phyloP scores from a whole-genome alignment of 1,140 invertebrate genomes.

The Lethrus apterus region DNA sequence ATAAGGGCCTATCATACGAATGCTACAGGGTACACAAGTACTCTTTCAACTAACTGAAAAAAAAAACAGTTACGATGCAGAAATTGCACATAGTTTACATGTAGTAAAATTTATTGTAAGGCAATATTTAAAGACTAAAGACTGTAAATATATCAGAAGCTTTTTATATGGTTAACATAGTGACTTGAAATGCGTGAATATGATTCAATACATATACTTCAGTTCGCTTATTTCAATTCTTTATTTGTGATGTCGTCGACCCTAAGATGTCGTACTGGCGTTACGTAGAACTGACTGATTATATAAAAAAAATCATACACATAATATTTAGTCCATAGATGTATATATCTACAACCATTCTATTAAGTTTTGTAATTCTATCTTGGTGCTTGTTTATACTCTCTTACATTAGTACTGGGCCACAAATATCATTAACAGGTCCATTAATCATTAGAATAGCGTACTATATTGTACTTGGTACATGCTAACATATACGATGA shows the following conservation, averaged over 20 bases:
- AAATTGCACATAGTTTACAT: conserved; percentile 20
- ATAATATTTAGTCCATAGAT: conserved; percentile 27
- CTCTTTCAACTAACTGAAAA: conserved; percentile 16
- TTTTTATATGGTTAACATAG: conserved; percentile 38
- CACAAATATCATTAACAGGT: conserved; percentile 20
- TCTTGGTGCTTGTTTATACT: conserved; percentile 33
- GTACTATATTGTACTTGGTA: conserved; percentile 17
- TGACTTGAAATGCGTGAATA: neutral
- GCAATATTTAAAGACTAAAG: conserved; percentile 29
- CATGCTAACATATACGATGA: conserved; percentile 6
- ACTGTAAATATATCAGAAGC: conserved; percentile 39
- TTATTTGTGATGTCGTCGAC: conserved; percentile 8
- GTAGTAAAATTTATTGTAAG: conserved; percentile 16
- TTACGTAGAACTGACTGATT: conserved; percentile 4
- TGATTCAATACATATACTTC: conserved; percentile 2
- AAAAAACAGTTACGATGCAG: conserved; percentile 8
- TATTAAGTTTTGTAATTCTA: too few relatives aligned
- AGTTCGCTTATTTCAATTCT: conserved; percentile 8
- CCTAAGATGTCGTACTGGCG: too few relatives aligned
- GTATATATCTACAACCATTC: conserved; percentile 28
- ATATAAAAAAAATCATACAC: conserved; percentile 5
- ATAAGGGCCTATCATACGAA: conserved; percentile 20
- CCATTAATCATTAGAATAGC: conserved; percentile 42
- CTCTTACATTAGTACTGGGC: conserved; percentile 24
- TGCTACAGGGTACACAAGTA: conserved; percentile 33